These are phyloP conservation scores for Ascidia mentula DNA, from an alignment of 23 tunicate genomes.

Conservation along the genomic window DNA sequence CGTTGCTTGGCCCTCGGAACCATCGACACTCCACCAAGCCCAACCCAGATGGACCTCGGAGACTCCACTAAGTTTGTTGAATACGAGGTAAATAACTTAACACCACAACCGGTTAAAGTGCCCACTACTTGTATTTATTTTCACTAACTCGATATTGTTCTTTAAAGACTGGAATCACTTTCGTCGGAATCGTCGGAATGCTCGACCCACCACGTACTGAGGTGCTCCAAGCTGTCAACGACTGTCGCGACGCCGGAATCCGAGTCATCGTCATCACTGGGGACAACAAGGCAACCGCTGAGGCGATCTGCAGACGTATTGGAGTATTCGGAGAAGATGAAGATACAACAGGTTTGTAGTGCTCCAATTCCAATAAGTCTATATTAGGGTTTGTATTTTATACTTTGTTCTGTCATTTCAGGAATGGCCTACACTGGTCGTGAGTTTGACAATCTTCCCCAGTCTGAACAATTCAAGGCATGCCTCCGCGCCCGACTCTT, in stretches of 20 bases:
- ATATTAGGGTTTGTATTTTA: no score
- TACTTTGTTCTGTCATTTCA: no score
- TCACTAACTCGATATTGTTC: background rate
- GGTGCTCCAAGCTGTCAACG: constrained; percentile 92
- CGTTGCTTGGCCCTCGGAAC: constrained; percentile 97
- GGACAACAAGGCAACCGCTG: constrained; percentile 99
- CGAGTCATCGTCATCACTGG: constrained; percentile 98
- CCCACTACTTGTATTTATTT: background rate
- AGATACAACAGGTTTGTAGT: constrained; percentile 64
- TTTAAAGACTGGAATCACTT: constrained; percentile 89
- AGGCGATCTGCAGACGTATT: constrained; percentile 95
- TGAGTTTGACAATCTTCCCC: constrained; percentile 81
- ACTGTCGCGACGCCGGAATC: constrained; percentile 94
- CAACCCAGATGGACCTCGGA: constrained; percentile 67
- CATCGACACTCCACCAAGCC: constrained; percentile 81
- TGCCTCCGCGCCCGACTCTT: constrained; percentile 85
- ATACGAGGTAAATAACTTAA: constrained; percentile 56
- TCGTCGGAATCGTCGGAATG: constrained; percentile 99
- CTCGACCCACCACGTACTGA: constrained; percentile 98
- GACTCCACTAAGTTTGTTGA: constrained; percentile 87
- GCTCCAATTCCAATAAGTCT: no score
- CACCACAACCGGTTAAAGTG: no score
- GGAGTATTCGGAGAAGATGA: constrained; percentile 96
- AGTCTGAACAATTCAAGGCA: constrained; percentile 74
- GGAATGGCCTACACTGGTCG: constrained; percentile 96